Percentiles rank a stretch among this genome's conserved stretches.
Evolutionary conservation across 2,113 vertebrate species (phyloP).

Genomic region (Siniperca knerii): DNA sequence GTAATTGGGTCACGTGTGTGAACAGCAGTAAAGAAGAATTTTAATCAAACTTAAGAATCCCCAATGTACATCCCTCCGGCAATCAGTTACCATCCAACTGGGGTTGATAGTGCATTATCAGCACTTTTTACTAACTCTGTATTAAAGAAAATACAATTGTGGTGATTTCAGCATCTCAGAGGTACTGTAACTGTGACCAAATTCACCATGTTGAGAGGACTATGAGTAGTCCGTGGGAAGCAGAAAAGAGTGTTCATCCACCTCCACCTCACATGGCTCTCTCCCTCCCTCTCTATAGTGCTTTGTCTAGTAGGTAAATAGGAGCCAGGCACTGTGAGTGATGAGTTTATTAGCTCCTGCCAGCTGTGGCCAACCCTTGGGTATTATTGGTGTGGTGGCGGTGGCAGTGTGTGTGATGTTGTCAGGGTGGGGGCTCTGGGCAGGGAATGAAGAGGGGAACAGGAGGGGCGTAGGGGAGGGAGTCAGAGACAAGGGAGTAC

Average conservation of each 20-base stretch:
- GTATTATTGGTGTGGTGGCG: conserved; percentile 62
- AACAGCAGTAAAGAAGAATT: conserved; percentile 73
- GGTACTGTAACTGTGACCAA: neutral
- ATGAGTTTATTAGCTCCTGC: conserved; percentile 84
- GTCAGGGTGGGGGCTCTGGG: conserved; percentile 18
- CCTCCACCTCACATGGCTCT: conserved; percentile 16
- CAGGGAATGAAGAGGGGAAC: neutral
- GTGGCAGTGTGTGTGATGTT: conserved; percentile 15
- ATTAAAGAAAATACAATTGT: neutral
- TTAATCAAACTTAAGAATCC: conserved; percentile 75
- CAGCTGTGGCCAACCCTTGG: conserved; percentile 83
- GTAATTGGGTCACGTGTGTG: conserved; percentile 77
- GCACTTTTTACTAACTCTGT: neutral
- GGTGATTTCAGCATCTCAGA: neutral
- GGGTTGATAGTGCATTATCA: conserved; percentile 6
- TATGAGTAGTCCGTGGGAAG: conserved; percentile 22
- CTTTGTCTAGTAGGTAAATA: conserved; percentile 74
- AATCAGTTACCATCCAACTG: conserved; percentile 56
- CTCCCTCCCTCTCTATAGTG: conserved; percentile 4
- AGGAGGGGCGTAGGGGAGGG: conserved; percentile 23
- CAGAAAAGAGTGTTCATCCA: conserved; percentile 23
- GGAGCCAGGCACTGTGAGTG: conserved; percentile 70
- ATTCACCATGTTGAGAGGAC: conserved; percentile 13
- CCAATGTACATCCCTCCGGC: conserved; percentile 49
- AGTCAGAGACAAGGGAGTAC: conserved; percentile 52